Base-by-base conservation (phyloP, 2,113 vertebrate genomes). In the Oxyura jamaicensis region DNA sequence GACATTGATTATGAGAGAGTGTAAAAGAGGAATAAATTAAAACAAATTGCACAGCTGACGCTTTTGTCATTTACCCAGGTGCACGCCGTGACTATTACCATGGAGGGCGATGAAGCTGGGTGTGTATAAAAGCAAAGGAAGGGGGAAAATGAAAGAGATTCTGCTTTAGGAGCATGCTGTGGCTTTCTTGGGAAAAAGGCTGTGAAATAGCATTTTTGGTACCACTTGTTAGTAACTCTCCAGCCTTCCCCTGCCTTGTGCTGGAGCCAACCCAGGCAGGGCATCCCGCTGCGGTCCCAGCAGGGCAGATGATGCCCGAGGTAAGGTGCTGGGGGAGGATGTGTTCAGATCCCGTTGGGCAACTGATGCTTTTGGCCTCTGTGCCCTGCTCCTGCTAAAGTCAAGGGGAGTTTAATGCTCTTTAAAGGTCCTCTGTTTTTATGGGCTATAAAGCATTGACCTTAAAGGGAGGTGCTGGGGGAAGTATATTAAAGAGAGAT, bases 401-500 rank as follows among this genome's bases (percentile, higher is more conserved):
- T 29, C 90, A 62, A 74, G 33, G 63, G 85, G 67, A 90, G 76
- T 67, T 80, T n/a, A 59, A 91, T 46, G 79, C 33, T 85, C 77
- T 95, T 88, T 80, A 58, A 86, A 91, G 80, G 50, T 44, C 68
- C 76, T 91, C 80, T 23, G 66, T 28, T 96, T 96, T 92, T 84
- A 91, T 87, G 66, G 84, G 65, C 91, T 95, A 62, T 56, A 56
- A 76, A 96, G 48, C 52, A 33, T 4, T 20, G 48, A 59, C 42
- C 88, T 94, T 9, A 79, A 75, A 87, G 74, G 74, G 77, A 95
- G 65, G 76, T 77, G 86, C 72, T 44, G 73, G 55, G 81, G 82
- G 87, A 63, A 89, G 60, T 23, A 4, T 36, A 72, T 87, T 83
- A 56, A 18, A 90, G 55, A 25, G 7, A 46, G 62, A 6, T 42